phyloP scores from a whole-genome alignment of 2,113 vertebrate genomes.

The Oryctolagus cuniculus region mOryCun1.1 NC_091434.1:87317001-87317500 shows the following conservation, averaged over 20 bases:
- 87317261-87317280: background rate
- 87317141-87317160: conserved; percentile 57
- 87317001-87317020: conserved; percentile 74
- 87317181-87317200: conserved; percentile 23
- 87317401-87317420: conserved; percentile 6
- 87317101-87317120: background rate
- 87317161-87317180: conserved; percentile 37
- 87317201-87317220: conserved; percentile 46
- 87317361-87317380: conserved; percentile 49
- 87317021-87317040: conserved; percentile 56
- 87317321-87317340: conserved; percentile 56
- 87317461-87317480: conserved; percentile 77
- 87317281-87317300: conserved; percentile 29
- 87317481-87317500: conserved; percentile 79
- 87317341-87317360: conserved; percentile 54
- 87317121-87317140: conserved; percentile 38
- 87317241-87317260: conserved; percentile 60
- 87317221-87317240: background rate
- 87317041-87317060: conserved; percentile 44
- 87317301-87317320: conserved; percentile 50
- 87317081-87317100: conserved; percentile 59
- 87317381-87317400: conserved; percentile 66
- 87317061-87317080: conserved; percentile 9
- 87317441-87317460: background rate
- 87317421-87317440: background rate